Evolutionary conservation across 2,888 invertebrate genomes (phyloP).

Genomic region (Drosophila paucipuncta): DNA sequence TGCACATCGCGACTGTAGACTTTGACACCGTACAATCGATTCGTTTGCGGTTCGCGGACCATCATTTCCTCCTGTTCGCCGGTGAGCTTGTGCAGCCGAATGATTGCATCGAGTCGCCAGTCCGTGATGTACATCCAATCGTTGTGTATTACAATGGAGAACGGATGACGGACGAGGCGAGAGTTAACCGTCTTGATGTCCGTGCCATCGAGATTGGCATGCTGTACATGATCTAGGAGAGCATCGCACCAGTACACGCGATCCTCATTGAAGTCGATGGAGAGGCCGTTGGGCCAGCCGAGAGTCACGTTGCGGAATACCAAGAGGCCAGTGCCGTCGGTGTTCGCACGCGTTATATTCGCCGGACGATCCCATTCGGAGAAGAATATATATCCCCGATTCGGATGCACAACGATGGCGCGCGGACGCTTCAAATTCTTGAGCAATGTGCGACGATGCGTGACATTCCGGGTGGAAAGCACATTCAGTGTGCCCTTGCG

Average conservation of each 20-base stretch:
- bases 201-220: constrained; percentile 95
- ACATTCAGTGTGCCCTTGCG: constrained; percentile 97
- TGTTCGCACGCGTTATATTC: constrained; percentile 96
- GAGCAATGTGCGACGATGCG: constrained; percentile 92
- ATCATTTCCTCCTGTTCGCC: constrained; percentile 95
- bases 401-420: constrained; percentile 98
- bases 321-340: constrained; percentile 94
- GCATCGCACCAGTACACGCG: constrained; percentile 99
- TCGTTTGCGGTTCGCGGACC: constrained; percentile 95
- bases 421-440: constrained; percentile 96
- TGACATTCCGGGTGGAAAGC: constrained; percentile 93
- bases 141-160: constrained; percentile 95
- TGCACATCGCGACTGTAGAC: constrained; percentile 93
- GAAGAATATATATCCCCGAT: constrained; percentile 96
- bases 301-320: constrained; percentile 96
- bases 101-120: constrained; percentile 97
- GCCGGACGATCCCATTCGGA: constrained; percentile 98
- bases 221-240: constrained; percentile 97
- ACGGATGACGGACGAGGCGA: constrained; percentile 93
- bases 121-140: constrained; percentile 98
- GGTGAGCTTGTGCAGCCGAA: constrained; percentile 94
- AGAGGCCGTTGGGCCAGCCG: constrained; percentile 98
- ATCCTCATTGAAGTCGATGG: constrained; percentile 95
- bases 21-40: constrained; percentile 96
- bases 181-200: constrained; percentile 96